phyloP scores from a whole-genome alignment of 2,797 vertebrate genomes.

The Linurgus olivaceus region DNA sequence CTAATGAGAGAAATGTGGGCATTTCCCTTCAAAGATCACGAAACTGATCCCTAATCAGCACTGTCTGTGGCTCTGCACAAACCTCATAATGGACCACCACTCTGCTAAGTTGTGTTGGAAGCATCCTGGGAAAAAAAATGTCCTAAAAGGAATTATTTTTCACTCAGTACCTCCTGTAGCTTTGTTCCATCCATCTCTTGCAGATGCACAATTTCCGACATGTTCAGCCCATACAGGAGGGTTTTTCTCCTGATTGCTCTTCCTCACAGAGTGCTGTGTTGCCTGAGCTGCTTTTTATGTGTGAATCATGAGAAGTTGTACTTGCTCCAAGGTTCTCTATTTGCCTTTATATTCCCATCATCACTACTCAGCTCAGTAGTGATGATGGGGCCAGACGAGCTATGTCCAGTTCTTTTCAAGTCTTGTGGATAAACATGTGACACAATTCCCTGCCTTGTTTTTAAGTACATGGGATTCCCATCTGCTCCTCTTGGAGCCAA shows the following conservation, averaged over 20 bases:
- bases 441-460: neutral
- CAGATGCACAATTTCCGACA: neutral
- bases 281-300: neutral
- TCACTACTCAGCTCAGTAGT: neutral
- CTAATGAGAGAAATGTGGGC: neutral
- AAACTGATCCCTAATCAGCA: neutral
- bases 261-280: accelerated
- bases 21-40: neutral
- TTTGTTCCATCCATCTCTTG: neutral
- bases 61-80: neutral
- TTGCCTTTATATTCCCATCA: neutral
- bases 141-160: neutral
- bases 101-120: neutral
- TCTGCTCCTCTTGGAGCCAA: neutral
- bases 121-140: neutral
- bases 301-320: neutral
- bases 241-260: neutral
- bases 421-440: neutral
- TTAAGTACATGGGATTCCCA: neutral
- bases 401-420: neutral
- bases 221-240: neutral
- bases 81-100: neutral
- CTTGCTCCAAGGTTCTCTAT: neutral
- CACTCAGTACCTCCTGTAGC: neutral
- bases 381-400: neutral